Evolutionary conservation across 2,888 invertebrate genomes (phyloP).

Genomic region (Rapana venosa): DNA sequence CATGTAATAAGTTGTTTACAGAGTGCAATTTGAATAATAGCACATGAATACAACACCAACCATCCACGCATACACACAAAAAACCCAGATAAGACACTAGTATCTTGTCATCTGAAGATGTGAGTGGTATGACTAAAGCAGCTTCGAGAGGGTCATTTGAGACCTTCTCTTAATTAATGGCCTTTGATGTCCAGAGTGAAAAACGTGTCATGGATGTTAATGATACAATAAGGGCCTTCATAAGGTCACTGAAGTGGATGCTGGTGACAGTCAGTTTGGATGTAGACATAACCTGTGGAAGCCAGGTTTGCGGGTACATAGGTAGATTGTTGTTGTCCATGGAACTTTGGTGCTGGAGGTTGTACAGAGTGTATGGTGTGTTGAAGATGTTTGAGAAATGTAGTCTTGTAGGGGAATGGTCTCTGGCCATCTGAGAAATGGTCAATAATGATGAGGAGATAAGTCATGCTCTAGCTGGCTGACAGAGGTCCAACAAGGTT

Average conservation of each 20-base stretch:
- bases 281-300: neutral
- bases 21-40: too few relatives aligned
- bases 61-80: too few relatives aligned
- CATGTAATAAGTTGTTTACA: too few relatives aligned
- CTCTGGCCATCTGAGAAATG: slow-evolving; percentile 35
- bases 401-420: slow-evolving; percentile 39
- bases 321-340: too few relatives aligned
- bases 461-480: slow-evolving; percentile 35
- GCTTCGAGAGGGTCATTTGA: neutral
- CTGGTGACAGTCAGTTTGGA: neutral
- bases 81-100: too few relatives aligned
- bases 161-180: neutral
- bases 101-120: neutral
- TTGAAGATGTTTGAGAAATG: too few relatives aligned
- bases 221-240: neutral
- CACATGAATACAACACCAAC: too few relatives aligned
- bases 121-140: neutral
- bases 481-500: slow-evolving; percentile 42
- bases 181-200: neutral
- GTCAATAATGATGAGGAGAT: slow-evolving; percentile 42
- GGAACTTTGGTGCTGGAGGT: too few relatives aligned
- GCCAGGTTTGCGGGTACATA: neutral
- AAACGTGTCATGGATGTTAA: neutral
- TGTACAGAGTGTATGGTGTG: too few relatives aligned
- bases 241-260: neutral